These are phyloP conservation scores for Coremacera marginata DNA, from an alignment of 2,888 invertebrate genomes.

Conservation along the genomic window DNA sequence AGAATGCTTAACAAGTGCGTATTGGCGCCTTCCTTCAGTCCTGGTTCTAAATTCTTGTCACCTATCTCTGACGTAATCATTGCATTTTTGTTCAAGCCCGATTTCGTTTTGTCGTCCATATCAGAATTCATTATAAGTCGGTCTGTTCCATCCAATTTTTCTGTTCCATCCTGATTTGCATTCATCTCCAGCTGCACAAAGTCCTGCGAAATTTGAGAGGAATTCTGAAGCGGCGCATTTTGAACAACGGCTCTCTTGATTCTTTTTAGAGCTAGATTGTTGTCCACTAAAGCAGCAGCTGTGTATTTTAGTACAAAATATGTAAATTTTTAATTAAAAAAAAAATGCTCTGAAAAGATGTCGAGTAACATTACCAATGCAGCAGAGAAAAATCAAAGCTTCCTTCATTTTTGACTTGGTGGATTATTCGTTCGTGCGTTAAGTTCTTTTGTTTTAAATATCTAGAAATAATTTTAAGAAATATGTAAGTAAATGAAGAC, in stretches of 20 bases:
- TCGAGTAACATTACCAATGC: conserved; percentile 14
- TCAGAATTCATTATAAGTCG: neutral
- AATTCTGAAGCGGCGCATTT: neutral
- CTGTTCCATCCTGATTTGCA: neutral
- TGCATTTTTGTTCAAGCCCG: no score
- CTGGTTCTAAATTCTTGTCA: no score
- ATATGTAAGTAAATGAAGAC: conserved; percentile 1
- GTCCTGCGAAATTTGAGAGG: conserved; percentile 15
- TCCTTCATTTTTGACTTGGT: neutral
- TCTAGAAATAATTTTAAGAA: neutral
- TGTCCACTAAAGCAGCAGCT: neutral
- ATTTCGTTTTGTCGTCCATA: neutral
- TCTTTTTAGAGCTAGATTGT: conserved; percentile 5
- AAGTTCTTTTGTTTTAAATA: neutral
- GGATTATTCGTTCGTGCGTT: neutral
- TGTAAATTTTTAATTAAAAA: neutral
- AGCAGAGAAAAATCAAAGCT: neutral
- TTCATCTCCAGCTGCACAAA: conserved; percentile 17
- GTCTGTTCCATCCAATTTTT: no score
- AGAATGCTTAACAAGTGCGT: neutral
- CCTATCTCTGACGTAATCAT: no score
- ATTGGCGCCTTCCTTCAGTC: neutral
- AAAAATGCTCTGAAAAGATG: neutral
- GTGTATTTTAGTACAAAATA: neutral
- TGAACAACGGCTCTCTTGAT: conserved; percentile 11